A percentile compares a stretch with the other conserved stretches of the same genome.
Conservation (phyloP, 2,888 invertebrate species). For the Margaritifera margaritifera region DNA sequence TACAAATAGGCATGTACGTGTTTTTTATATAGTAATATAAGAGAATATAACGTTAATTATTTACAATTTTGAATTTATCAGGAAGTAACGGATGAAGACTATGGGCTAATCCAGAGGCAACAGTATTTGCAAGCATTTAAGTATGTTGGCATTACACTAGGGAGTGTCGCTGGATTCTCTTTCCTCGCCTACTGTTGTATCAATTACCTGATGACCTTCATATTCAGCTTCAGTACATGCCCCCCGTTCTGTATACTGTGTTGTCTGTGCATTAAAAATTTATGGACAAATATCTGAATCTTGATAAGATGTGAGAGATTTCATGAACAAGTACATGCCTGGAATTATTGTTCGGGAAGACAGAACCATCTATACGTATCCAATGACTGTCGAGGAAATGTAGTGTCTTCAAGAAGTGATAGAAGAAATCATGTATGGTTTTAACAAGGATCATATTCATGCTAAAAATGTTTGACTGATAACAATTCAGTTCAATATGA, state of each 20-base stretch:
- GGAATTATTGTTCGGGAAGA: constrained; percentile 50
- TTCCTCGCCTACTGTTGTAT: constrained; percentile 45
- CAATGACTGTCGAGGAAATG: constrained; percentile 48
- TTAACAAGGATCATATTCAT: background rate
- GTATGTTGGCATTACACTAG: constrained; percentile 40
- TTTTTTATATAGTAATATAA: too few relatives aligned
- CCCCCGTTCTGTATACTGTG: constrained; percentile 52
- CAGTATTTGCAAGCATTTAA: constrained; percentile 24
- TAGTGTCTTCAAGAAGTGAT: constrained; percentile 43
- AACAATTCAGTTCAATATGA: too few relatives aligned
- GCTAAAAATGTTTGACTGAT: too few relatives aligned
- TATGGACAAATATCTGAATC: constrained; percentile 35
- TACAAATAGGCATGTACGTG: too few relatives aligned
- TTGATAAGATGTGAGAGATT: constrained; percentile 33
- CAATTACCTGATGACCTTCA: constrained; percentile 44
- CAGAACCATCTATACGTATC: constrained; percentile 43
- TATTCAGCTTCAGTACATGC: constrained; percentile 52
- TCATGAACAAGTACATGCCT: constrained; percentile 52
- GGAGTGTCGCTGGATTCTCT: constrained; percentile 34
- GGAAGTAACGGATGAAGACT: constrained; percentile 47
- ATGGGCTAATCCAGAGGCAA: constrained; percentile 24
- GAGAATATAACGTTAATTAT: too few relatives aligned
- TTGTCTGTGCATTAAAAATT: constrained; percentile 41
- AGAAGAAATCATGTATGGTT: constrained; percentile 33
- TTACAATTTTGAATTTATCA: constrained; percentile 9